Base-by-base conservation (phyloP, 2,888 invertebrate genomes). In the Seladonia tumulorum region DNA sequence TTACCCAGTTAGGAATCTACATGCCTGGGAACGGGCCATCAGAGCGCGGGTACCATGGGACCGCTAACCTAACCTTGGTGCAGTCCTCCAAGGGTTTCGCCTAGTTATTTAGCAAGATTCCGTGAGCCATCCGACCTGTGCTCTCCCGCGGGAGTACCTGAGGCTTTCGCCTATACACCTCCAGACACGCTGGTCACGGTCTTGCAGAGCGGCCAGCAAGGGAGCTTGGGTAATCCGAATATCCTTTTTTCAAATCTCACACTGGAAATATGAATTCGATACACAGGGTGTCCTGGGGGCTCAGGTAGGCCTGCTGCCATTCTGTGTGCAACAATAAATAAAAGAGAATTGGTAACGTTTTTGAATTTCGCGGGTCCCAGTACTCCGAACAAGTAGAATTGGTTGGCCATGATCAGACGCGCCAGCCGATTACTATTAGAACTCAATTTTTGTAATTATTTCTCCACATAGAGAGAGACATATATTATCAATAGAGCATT, bases 1-100 rank as follows among this genome's bases (percentile, higher is more conserved):
- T 63, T 63, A 63, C 29, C 63, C 63, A 63, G 63, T 63, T 63
- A 63, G 63, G 63, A 29, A 63, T 63, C 29, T 63, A 63, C 63
- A 63, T 29, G 63, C 16, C 29, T 29, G 57, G 10, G n/a, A 57
- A 57, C 57, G 10, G 29, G 16, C 18, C 63, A 63, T 63, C 29
- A 16, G 18, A 63, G 63, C 63, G 8, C 63, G 63, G 29, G 29
- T 18, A 29, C n/a, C 63, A 18, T 7, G 63, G 63, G 29, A 63
- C 63, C 18, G 7, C 25, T 16, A 25, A 25, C 0, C 16, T 1
- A 63, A 29, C 18, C 63, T 18, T 63, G 63, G 63, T 16, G 29
- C 63, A 16, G 25, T 18, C 18, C 29, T 16, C 63, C 63, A 63
- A 63, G 63, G 63, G 7, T 63, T 63, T 18, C 63, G 18, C 29